A percentile compares a stretch with the other conserved stretches of the same genome.
Conservation (phyloP, 2,797 vertebrate species). For the Tamandua tetradactyla region DNA sequence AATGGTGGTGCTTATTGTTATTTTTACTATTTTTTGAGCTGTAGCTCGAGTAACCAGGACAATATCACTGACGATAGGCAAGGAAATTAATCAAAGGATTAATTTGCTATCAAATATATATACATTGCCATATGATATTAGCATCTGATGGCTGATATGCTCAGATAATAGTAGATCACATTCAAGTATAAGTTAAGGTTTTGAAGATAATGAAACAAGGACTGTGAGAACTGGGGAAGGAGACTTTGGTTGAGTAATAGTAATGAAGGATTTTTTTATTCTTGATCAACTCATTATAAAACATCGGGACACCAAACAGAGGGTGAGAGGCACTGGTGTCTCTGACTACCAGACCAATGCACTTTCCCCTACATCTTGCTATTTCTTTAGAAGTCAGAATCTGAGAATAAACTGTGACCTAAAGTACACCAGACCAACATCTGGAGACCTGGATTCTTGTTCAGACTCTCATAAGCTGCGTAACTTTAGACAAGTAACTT, state of each 20-base stretch:
- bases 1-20: background rate
- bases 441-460: background rate
- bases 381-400: background rate
- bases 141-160: background rate
- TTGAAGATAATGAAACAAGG: background rate
- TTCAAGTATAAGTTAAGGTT: background rate
- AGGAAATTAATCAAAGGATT: constrained; percentile 22
- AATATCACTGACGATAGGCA: background rate
- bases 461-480: background rate
- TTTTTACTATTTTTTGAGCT: constrained; percentile 12
- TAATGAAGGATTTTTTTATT: background rate
- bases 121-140: background rate
- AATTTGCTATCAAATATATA: background rate
- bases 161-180: background rate
- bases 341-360: background rate
- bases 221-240: background rate
- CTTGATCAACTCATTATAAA: background rate
- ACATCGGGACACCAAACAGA: background rate
- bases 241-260: background rate
- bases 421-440: background rate
- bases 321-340: background rate
- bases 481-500: background rate
- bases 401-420: background rate
- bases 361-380: background rate
- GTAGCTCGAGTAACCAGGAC: background rate